Conservation (phyloP, 1,140 invertebrate genomes). For the Limonius californicus region DNA sequence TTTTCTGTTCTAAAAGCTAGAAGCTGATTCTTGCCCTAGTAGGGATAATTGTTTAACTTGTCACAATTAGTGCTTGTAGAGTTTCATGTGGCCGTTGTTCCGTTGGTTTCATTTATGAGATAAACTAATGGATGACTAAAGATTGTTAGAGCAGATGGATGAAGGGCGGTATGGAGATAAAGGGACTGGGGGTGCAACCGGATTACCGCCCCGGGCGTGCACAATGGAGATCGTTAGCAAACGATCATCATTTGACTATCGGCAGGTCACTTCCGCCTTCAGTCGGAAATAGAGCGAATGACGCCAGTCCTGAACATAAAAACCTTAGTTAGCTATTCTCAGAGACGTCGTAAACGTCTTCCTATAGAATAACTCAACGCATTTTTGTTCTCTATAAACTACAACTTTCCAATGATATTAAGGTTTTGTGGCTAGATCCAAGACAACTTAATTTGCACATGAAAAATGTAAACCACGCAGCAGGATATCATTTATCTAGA, state of each 20-base stretch:
- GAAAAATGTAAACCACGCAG: too few relatives aligned
- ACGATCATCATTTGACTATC: slow-evolving; percentile 29
- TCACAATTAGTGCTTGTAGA: slow-evolving; percentile 1
- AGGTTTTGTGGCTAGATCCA: too few relatives aligned
- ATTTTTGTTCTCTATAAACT: not conserved
- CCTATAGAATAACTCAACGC: not conserved
- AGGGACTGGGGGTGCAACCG: not conserved
- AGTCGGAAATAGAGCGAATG: slow-evolving; percentile 18
- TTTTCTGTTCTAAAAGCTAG: too few relatives aligned
- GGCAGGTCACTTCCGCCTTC: slow-evolving; percentile 22
- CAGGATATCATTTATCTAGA: too few relatives aligned
- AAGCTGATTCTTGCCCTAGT: too few relatives aligned
- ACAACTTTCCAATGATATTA: not conserved
- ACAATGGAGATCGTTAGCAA: slow-evolving; percentile 25
- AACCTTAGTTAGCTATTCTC: slow-evolving; percentile 11
- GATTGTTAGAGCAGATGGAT: not conserved
- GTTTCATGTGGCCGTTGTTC: slow-evolving; percentile 2
- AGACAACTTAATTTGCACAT: too few relatives aligned
- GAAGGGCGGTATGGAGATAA: not conserved
- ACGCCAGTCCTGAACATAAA: slow-evolving; percentile 5
- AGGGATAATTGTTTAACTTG: too few relatives aligned
- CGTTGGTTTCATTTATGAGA: not conserved
- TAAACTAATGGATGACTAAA: not conserved
- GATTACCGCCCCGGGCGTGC: not conserved
- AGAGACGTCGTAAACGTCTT: not conserved